These are phyloP conservation scores for Plumapathes pennacea DNA, from an alignment of 92 coral and sea anemone species.

Conservation along the genomic window DNA sequence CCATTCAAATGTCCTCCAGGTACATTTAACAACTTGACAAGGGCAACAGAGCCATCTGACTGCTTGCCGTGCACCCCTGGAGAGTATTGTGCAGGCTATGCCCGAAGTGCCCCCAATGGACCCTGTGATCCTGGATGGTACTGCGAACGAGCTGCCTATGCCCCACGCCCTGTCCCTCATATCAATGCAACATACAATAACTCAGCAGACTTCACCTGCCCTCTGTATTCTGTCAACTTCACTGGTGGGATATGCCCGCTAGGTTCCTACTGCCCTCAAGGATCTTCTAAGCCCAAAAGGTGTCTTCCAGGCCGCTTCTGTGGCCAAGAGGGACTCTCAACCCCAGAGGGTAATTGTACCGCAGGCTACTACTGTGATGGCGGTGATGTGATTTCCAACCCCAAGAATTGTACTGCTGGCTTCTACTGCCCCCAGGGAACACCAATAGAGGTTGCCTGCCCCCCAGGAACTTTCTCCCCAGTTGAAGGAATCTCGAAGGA, in stretches of 20 bases:
- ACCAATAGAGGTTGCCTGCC: constrained; percentile 77
- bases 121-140: constrained; percentile 95
- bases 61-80: constrained; percentile 95
- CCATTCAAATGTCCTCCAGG: constrained; percentile 99
- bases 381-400: constrained; percentile 69
- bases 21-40: constrained; percentile 78
- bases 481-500: constrained; percentile 66
- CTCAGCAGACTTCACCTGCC: constrained; percentile 87
- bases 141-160: constrained; percentile 82
- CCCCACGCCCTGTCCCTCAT: constrained; percentile 68
- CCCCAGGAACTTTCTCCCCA: constrained; percentile 86
- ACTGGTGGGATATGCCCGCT: constrained; percentile 90
- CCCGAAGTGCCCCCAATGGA: constrained; percentile 71
- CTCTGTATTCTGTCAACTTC: constrained; percentile 88
- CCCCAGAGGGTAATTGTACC: constrained; percentile 81
- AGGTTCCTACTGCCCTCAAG: constrained; percentile 84
- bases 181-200: constrained; percentile 56
- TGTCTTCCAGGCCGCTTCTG: constrained; percentile 88
- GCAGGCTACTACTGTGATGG: constrained; percentile 87
- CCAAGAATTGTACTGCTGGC: constrained; percentile 79
- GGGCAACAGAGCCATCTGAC: constrained; percentile 71
- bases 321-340: constrained; percentile 66
- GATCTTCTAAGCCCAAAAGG: constrained; percentile 70
- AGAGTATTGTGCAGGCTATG: constrained; percentile 87
- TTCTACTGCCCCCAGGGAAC: constrained; percentile 88